Base-by-base conservation (phyloP, 2,797 vertebrate genomes). In the Girardinus metallicus region DNA sequence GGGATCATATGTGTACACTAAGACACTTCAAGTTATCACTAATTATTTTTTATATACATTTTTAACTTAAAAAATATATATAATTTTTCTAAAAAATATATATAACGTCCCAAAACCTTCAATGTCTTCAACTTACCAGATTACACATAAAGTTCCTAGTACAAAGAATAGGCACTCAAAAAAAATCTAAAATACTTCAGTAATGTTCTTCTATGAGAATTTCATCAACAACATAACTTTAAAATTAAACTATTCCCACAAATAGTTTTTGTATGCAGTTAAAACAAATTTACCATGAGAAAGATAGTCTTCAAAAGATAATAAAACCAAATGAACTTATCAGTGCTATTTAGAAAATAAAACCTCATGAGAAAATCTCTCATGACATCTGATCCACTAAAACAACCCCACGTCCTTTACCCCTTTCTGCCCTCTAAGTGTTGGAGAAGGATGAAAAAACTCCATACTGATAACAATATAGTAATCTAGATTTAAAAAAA, bases 321-420 rank as follows among this genome's bases (percentile, higher is more conserved):
- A 16, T 46, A 47, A 47, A 47, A 16, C 46, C 46, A 47, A 18
- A 47, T 47, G 16, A 47, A 47, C 46, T 18, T 18, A 47, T 47
- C 16, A 47, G 46, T 47, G 46, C 46, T 47, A 12, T 18, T 47
- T 18, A 47, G 46, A 47, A 47, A 47, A 47, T 47, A 79, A 80
- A 73, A 81, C n/a, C 46, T 76, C 76, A 11, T n/a, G 39, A 70
- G 12, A 70, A 43, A 13, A 70, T 43, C 23, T 70, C 36, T 39
- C 1, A 36, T 21, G 34, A 18, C 8, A 66, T 66, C 62, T 21
- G 62, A 66, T 39, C 3, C 62, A 39, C 34, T 21, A 41, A 26
- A 36, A 68, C 64, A 41, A 2, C 36, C 36, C 21, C 18, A 26
- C 1, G 0, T 36, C 51, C 51, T 26, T 53, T 53, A 26, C 23